Evolutionary conservation across 53 echinoderm and acorn worm species (phyloP).

Genomic region (Henricia sp.): DNA sequence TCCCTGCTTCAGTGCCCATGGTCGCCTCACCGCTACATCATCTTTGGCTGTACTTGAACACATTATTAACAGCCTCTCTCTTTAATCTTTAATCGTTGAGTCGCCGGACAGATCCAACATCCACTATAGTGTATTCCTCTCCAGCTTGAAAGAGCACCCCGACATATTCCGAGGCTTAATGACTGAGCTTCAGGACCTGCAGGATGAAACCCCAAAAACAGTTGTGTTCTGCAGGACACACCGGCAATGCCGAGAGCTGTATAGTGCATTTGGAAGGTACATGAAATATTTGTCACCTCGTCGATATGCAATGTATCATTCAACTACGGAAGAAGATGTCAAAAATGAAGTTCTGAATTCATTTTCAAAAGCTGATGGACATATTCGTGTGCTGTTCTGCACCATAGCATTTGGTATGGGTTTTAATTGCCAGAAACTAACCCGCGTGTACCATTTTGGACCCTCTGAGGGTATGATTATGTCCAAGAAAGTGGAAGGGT

Average conservation of each 20-base stretch:
- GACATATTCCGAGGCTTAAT: conserved; percentile 28
- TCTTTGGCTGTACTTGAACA: conserved; percentile 3
- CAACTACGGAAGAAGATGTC: conserved; percentile 23
- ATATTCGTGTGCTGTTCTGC: conserved; percentile 41
- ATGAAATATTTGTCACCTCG: not conserved
- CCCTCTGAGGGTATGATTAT: conserved; percentile 27
- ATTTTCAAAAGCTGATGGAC: conserved; percentile 39
- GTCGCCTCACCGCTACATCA: conserved; percentile 56
- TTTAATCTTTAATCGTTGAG: conserved; percentile 9
- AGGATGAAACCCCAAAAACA: not conserved
- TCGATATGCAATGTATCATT: conserved; percentile 59
- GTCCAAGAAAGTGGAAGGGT: conserved; percentile 48
- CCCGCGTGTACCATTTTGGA: conserved; percentile 8
- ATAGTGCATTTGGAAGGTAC: conserved; percentile 11
- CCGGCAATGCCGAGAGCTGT: conserved; percentile 7
- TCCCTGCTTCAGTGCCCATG: conserved; percentile 30
- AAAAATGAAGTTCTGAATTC: not conserved
- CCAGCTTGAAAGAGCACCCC: not conserved
- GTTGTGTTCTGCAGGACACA: conserved; percentile 27
- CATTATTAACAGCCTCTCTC: conserved; percentile 21
- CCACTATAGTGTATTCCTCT: conserved; percentile 1
- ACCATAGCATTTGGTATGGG: conserved; percentile 59
- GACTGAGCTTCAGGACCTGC: not conserved
- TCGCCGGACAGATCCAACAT: conserved; percentile 60
- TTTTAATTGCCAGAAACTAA: conserved; percentile 5